Evolutionary conservation across 2,113 vertebrate species (phyloP), one percentile per base, ranked within the genome.

Genomic region (Mobula birostris): DNA sequence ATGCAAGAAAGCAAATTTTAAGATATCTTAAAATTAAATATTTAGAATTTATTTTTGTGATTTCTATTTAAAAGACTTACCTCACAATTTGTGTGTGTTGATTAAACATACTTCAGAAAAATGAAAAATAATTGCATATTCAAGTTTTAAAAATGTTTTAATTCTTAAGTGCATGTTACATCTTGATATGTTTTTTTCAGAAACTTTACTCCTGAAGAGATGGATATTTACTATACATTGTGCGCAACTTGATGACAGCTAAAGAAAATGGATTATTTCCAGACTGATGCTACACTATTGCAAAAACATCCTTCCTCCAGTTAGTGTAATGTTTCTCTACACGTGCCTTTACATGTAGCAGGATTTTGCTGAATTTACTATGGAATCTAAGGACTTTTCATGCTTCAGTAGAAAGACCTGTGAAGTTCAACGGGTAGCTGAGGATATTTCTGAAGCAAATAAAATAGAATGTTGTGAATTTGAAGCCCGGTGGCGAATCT

Each of bases 381-480:
- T 93, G 91, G 91, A 93, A 93, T 36, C 36, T 76, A 93, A 93
- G 91, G 91, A 93, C 70, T 72, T 74, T 93, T 74, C 91, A 29
- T 93, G 68, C 48, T 7, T 76, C 14, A 15, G 24, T 74, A 70
- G 72, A 93, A 93, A 93, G 24, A 24, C 70, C 32, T 93, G 91
- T 56, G 68, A 93, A 93, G 5, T 74, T 48, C 91, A 56, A 21
- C 8, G 9, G 19, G 17, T 48, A 56, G 40, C 91, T 76, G 68
- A 48, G 74, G 21, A 40, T 93, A 93, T 29, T 74, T 93, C 68
- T 48, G 36, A 93, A 56, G 9, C 70, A 93, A 76, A 93, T 56
- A 70, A 93, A 56, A 56, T 48, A 48, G 91, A 93, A 56, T 93
- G 68, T 56, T 93, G 91, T 93, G 91, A 93, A 74, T 74, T 93